phyloP scores from a whole-genome alignment of 2,888 invertebrate species.

The Agrypnus murinus region DNA sequence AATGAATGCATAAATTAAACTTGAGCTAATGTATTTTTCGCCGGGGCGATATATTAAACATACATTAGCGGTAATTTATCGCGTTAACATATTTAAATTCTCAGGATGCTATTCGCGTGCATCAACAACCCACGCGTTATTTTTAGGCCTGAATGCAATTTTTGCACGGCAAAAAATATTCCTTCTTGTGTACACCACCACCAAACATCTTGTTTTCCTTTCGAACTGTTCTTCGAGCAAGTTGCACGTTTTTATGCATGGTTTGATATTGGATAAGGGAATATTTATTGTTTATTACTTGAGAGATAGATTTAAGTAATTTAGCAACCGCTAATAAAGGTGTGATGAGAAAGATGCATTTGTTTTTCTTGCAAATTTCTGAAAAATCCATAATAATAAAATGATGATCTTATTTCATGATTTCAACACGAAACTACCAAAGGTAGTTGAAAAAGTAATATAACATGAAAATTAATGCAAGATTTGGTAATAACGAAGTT shows the following conservation, averaged over 20 bases:
- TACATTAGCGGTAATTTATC: slow-evolving; percentile 44
- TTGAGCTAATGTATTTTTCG: slow-evolving; percentile 44
- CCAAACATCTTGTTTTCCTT: slow-evolving; percentile 20
- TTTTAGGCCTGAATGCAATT: slow-evolving; percentile 38
- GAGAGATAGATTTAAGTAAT: neutral
- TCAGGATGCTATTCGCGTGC: slow-evolving; percentile 36
- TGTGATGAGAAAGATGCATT: slow-evolving; percentile 30
- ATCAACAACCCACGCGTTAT: slow-evolving; percentile 44
- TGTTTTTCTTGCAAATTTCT: neutral
- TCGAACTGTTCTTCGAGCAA: slow-evolving; percentile 18
- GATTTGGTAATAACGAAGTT: neutral
- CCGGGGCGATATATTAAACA: slow-evolving; percentile 40
- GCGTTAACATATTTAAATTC: slow-evolving; percentile 46
- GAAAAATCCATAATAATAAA: neutral
- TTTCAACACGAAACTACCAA: neutral
- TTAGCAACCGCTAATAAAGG: slow-evolving; percentile 10
- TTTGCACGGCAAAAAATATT: slow-evolving; percentile 9
- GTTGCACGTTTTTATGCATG: slow-evolving; percentile 50
- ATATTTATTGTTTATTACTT: slow-evolving; percentile 52
- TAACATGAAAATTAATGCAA: neutral
- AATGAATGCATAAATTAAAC: slow-evolving; percentile 39
- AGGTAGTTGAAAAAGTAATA: neutral
- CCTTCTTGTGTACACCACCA: too few species aligned
- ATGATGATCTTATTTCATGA: neutral
- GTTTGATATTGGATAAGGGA: slow-evolving; percentile 47